These are phyloP conservation scores for Tretioscincus oriximinensis DNA, from an alignment of 2,113 vertebrate genomes.

Conservation along the genomic window DNA sequence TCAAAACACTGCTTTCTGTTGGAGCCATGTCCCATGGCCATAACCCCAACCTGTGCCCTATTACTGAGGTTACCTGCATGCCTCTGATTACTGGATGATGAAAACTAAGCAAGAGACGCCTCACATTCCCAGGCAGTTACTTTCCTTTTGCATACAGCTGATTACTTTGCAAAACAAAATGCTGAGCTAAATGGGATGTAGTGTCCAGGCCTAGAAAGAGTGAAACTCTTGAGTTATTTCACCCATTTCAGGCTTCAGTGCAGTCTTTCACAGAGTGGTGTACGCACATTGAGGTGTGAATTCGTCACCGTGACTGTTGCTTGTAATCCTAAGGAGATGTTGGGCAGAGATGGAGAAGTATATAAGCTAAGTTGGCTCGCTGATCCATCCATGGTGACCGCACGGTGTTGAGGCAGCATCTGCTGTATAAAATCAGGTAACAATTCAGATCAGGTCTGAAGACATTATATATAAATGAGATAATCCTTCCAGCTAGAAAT, in stretches of 20 bases:
- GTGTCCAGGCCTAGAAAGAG: not conserved
- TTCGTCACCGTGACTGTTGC: conserved; percentile 81
- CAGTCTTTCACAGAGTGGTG: not conserved
- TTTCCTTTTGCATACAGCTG: not conserved
- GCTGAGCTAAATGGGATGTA: not conserved
- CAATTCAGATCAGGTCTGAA: conserved; percentile 25
- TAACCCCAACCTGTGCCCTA: too few species aligned
- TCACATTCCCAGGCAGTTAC: not conserved
- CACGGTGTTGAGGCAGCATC: conserved; percentile 87
- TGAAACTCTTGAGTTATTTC: too few species aligned
- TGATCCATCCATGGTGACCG: conserved; percentile 83
- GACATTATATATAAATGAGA: not conserved
- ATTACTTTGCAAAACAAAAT: not conserved
- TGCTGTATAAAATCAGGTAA: conserved; percentile 61
- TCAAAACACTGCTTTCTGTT: too few species aligned
- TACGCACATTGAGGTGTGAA: conserved; percentile 86
- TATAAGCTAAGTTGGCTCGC: conserved; percentile 89
- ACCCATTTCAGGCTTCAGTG: accelerated
- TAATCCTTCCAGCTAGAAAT: too few species aligned
- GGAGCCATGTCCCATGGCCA: too few species aligned
- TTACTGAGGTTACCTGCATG: not conserved
- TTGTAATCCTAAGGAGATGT: conserved; percentile 94
- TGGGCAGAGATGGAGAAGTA: conserved; percentile 93
- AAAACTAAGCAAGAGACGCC: not conserved
- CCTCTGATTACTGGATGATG: too few species aligned